A percentile compares a stretch with the other conserved stretches of the same genome.
Conservation (phyloP, 1,140 invertebrate species). For the Neuroterus valhalla region DNA sequence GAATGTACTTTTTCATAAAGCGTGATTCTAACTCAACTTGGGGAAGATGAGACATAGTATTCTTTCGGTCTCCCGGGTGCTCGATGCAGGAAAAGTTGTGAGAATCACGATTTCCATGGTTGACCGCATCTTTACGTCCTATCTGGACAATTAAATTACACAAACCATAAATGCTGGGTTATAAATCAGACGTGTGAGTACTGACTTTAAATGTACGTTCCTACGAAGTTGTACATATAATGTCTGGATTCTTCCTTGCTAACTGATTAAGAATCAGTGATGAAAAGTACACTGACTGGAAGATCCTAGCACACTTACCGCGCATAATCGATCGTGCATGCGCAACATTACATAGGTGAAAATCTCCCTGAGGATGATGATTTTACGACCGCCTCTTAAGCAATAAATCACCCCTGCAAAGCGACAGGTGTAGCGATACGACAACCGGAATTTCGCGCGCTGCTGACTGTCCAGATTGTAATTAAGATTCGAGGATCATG, state of each 20-base stretch:
- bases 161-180: constrained; percentile 57
- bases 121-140: constrained; percentile 59
- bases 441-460: constrained; percentile 28
- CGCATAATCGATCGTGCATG: constrained; percentile 3
- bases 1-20: background rate
- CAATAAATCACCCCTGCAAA: constrained; percentile 20
- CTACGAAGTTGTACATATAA: constrained; percentile 25
- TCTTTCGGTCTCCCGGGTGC: constrained; percentile 30
- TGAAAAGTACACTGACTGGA: constrained; percentile 24
- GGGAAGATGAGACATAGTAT: background rate
- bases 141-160: constrained; percentile 68
- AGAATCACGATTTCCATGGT: constrained; percentile 44
- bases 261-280: constrained; percentile 32
- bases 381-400: constrained; percentile 29
- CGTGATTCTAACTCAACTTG: background rate
- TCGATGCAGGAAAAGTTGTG: constrained; percentile 16
- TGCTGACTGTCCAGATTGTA: constrained; percentile 23
- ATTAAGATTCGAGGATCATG: constrained; percentile 25
- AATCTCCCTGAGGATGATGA: constrained; percentile 29
- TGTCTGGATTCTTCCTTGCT: constrained; percentile 32
- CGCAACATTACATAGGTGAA: constrained; percentile 3
- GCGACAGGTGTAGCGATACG: constrained; percentile 30
- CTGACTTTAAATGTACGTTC: constrained; percentile 36
- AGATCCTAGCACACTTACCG: background rate
- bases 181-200: constrained; percentile 56